phyloP scores from a whole-genome alignment of 2,797 vertebrate species.

The Gallinago solitaria region DNA sequence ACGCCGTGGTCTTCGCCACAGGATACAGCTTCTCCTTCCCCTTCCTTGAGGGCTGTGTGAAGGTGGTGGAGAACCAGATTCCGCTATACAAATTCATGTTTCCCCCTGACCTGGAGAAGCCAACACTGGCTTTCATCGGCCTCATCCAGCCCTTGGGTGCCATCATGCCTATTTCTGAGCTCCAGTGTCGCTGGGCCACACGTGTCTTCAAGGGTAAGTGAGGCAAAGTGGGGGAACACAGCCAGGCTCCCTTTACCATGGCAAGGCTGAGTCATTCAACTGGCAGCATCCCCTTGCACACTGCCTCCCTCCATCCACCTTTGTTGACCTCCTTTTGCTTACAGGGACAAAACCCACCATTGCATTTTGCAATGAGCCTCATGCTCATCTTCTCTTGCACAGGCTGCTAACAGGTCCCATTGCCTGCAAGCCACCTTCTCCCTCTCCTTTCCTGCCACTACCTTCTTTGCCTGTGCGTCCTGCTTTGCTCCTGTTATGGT shows the following conservation, averaged over 20 bases:
- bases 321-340: not conserved
- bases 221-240: not conserved
- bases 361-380: not conserved
- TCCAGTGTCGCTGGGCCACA: conserved; percentile 85
- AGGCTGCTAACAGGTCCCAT: not conserved
- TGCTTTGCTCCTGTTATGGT: accelerated
- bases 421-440: not conserved
- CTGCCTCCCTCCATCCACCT: not conserved
- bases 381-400: not conserved
- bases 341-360: accelerated
- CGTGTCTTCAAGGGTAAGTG: conserved; percentile 84
- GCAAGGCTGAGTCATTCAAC: not conserved
- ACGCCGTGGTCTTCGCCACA: conserved; percentile 83
- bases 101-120: conserved; percentile 75
- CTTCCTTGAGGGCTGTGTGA: conserved; percentile 78
- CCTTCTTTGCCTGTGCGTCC: not conserved
- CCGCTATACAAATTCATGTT: conserved; percentile 83
- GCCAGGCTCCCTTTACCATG: accelerated
- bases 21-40: conserved; percentile 86
- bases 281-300: not conserved
- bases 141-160: conserved; percentile 80
- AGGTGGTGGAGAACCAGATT: conserved; percentile 76
- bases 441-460: not conserved
- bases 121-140: conserved; percentile 84
- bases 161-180: conserved; percentile 82